Base-by-base conservation (phyloP, 2,797 vertebrate genomes). In the Sebastes itinus region DNA sequence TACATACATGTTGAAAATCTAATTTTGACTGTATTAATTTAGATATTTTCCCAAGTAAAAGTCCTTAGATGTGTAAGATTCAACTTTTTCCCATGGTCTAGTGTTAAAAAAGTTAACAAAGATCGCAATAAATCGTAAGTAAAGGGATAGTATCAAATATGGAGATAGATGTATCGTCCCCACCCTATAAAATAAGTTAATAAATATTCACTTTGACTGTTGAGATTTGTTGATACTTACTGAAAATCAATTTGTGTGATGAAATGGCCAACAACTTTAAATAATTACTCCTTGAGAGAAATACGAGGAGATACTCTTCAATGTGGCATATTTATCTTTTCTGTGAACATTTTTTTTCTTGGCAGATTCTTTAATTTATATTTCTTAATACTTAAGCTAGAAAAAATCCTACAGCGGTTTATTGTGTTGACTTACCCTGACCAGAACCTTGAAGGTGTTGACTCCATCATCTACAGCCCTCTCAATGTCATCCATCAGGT, bases 401-500 rank as follows among this genome's bases (percentile, higher is more conserved):
- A 30, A 49, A 25, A 25, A 59, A 20, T 11, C 20, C 4, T 9
- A 7, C 4, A 18, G 13, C 22, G 28, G 16, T 64, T 77, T 18
- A 18, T 14, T 65, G 59, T 25, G 30, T 10, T 20, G 7, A 89
- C 97, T 93, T 80, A 99, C 98, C 94, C 97, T 95, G 60, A 97
- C 97, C 78, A 99, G 97, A 80, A 99, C 96, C 96, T 99, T 99
- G 92, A 99, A 99, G 82, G 97, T 99, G 89, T 99, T 99, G 71
- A 99, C 98, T 3, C 96, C 99, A 84, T 99, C 99, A 80, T 99
- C 99, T 3, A 99, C 93, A 13, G 98, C 98, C 82, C 98, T 95
- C 92, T 99, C 98, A 61, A 99, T 96, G 72, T 99, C 98, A 88
- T 99, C 98, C 98, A 99, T 98, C 77, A 98, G 94, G 83, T 99